These are phyloP conservation scores for Metridium senile DNA, from an alignment of 92 coral and sea anemone genomes.

Conservation along the genomic window DNA sequence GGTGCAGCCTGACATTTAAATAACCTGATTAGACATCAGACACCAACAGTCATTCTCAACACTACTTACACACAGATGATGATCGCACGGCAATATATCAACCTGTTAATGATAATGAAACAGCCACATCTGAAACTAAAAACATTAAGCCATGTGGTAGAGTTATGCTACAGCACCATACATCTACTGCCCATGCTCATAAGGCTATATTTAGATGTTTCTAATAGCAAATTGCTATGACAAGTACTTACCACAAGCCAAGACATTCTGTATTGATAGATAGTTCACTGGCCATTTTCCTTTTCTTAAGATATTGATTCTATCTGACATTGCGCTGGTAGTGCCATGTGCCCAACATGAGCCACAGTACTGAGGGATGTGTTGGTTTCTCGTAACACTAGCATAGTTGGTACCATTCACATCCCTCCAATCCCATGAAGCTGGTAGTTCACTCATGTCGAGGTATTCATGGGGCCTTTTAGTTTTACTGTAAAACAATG, in stretches of 20 bases:
- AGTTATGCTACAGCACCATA: no score
- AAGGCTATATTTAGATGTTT: no score
- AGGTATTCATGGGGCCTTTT: slow-evolving; percentile 90
- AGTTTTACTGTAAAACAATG: slow-evolving; percentile 52
- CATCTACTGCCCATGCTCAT: no score
- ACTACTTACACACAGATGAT: no score
- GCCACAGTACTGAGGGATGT: slow-evolving; percentile 98
- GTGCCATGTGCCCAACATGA: slow-evolving; percentile 99
- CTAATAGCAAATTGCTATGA: no score
- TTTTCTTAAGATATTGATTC: slow-evolving; percentile 83
- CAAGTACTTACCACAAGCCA: slow-evolving; percentile 96
- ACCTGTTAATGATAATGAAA: no score
- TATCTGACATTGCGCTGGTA: slow-evolving; percentile 94
- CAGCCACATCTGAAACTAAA: no score
- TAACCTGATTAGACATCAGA: no score
- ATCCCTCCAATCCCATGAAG: slow-evolving; percentile 84
- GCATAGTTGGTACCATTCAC: slow-evolving; percentile 80
- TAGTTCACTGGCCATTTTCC: slow-evolving; percentile 87
- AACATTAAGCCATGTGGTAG: no score
- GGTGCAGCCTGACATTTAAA: no score
- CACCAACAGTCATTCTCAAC: no score
- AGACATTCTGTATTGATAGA: slow-evolving; percentile 91
- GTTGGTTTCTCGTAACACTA: slow-evolving; percentile 94
- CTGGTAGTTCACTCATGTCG: slow-evolving; percentile 57
- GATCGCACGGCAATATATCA: no score